Base-by-base conservation (phyloP, 2,888 invertebrate species). In the Scaptomyza reducta region DNA sequence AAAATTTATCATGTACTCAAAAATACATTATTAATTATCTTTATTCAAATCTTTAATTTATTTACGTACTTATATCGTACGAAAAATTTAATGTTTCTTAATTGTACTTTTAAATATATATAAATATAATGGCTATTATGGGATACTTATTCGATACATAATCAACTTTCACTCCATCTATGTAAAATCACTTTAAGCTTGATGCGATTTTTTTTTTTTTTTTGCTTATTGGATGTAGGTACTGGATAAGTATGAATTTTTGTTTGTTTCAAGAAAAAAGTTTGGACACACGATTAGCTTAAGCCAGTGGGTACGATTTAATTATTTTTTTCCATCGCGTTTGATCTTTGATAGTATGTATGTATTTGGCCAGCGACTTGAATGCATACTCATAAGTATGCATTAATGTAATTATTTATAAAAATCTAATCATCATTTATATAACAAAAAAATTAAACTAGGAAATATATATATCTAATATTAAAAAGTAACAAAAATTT, bases 1-100 rank as follows among this genome's bases (percentile, higher is more conserved):
- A 38, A 80, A 80, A 67, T 67, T 79, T 67, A 84, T 69, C 84
- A 86, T 72, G 84, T 83, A 86, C 80, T 86, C 87, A 79, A 79
- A 79, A 79, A 74, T 77, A 77, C 61, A 77, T 77, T 40, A 78
- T 60, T 66, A 78, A 78, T 70, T 85, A 50, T 82, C 79, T 66
- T 75, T 55, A 77, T 69, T 76, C 57, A 65, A 73, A 69, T 53
- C 59, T 72, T 77, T 77, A 77, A 74, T 77, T 74, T 77, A 75
- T 69, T 69, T 51, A 77, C 53, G 73, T 65, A 59, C 67, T 62
- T 70, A 69, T 56, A 62, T 25, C 71, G 75, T 74, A 75, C 73
- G 72, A 49, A 9, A 33, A 33, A 33, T 74, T 68, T 75, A 71
- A 50, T 56, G 71, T 57, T 78, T 71, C 64, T 68, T 59, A 69